Evolutionary conservation across 2,797 vertebrate species (phyloP).

Genomic region (Brachyalestes nurse): DNA sequence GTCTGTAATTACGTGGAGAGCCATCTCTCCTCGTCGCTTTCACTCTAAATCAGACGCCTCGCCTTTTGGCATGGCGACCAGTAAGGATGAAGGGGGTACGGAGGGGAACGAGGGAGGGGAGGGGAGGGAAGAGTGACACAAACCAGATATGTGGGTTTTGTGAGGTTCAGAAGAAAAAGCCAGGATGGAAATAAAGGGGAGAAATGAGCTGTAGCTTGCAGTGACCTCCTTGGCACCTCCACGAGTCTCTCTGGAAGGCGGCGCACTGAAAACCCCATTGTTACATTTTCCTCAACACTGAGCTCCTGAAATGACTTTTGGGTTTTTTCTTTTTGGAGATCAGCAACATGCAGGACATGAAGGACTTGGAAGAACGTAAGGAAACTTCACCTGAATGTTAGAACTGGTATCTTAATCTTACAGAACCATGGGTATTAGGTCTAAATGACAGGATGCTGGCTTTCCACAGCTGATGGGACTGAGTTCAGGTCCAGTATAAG

Average conservation of each 20-base stretch:
- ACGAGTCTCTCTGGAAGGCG: slow-evolving; percentile 24
- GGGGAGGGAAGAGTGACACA: slow-evolving; percentile 74
- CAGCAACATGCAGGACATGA: background rate
- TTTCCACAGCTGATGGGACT: too few relatives aligned
- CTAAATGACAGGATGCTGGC: too few relatives aligned
- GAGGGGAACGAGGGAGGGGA: slow-evolving; percentile 61
- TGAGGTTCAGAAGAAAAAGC: slow-evolving; percentile 82
- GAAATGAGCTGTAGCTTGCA: slow-evolving; percentile 54
- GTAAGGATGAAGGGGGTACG: slow-evolving; percentile 79
- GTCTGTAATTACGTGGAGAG: slow-evolving; percentile 89
- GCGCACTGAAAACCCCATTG: slow-evolving; percentile 33
- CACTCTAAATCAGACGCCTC: slow-evolving; percentile 90
- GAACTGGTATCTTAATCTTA: background rate
- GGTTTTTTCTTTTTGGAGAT: background rate
- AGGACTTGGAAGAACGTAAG: background rate
- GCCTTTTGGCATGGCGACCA: slow-evolving; percentile 85
- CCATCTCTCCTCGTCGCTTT: slow-evolving; percentile 62
- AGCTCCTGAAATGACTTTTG: background rate
- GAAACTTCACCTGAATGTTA: background rate
- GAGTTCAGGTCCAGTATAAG: too few relatives aligned
- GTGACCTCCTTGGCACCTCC: slow-evolving; percentile 55
- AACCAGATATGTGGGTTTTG: slow-evolving; percentile 89
- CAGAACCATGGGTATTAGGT: background rate
- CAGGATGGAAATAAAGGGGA: slow-evolving; percentile 67
- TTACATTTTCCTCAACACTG: slow-evolving; percentile 6